Conservation (phyloP, 1,140 invertebrate species). For the Drosophila mauritiana region DNA sequence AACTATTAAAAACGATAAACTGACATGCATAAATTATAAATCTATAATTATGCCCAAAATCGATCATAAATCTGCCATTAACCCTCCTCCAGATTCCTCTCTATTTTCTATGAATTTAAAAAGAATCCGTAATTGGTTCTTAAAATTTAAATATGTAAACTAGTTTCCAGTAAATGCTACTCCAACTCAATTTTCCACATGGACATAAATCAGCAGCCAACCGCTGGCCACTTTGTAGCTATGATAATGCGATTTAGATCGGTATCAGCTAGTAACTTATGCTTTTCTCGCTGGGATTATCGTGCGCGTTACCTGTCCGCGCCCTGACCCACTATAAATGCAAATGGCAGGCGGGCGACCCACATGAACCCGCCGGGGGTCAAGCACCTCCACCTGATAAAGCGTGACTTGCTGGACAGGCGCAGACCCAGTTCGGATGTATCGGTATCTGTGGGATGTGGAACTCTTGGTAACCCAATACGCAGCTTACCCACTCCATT, state of each 20-base stretch:
- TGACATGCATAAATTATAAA: no score
- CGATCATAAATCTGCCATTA: no score
- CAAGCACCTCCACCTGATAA: constrained; percentile 79
- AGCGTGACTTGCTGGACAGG: constrained; percentile 64
- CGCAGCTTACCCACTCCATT: constrained; percentile 48
- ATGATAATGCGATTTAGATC: constrained; percentile 62
- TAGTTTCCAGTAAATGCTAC: background rate
- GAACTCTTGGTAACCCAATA: constrained; percentile 62
- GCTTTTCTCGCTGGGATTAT: constrained; percentile 55
- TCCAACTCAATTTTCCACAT: background rate
- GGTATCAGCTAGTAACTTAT: constrained; percentile 56
- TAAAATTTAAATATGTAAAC: no score
- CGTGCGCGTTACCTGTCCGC: constrained; percentile 34
- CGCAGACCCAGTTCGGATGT: constrained; percentile 42
- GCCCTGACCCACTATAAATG: constrained; percentile 72
- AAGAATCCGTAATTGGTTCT: no score
- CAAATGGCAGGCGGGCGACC: constrained; percentile 43
- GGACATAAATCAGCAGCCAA: constrained; percentile 57
- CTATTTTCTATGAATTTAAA: no score
- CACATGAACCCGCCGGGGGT: constrained; percentile 37
- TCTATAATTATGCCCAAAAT: no score
- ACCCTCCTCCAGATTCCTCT: no score
- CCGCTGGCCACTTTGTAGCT: constrained; percentile 40
- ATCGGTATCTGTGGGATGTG: constrained; percentile 32
- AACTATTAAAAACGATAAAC: no score